Conservation (phyloP, 92 coral and sea anemone species). For the Palythoa heliodiscus region DNA sequence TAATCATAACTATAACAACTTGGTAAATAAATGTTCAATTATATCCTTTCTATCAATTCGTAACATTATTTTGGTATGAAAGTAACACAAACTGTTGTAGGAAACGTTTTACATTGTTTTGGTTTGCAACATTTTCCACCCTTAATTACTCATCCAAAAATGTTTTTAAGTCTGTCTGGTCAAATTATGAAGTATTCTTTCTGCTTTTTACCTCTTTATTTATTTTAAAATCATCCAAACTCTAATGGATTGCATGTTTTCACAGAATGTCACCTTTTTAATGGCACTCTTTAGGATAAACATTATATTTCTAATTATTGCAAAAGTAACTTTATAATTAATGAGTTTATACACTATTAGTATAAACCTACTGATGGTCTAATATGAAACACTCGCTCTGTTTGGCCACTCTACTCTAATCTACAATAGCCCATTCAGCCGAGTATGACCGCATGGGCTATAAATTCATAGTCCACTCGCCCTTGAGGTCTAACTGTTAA, state of each 20-base stretch:
- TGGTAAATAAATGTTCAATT: no score
- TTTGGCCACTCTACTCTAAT: background rate
- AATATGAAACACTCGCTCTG: background rate
- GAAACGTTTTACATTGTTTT: no score
- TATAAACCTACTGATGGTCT: background rate
- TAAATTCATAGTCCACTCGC: background rate
- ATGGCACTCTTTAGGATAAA: background rate
- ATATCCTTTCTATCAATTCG: no score
- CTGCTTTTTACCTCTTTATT: no score
- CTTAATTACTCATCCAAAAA: no score
- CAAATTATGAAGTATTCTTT: no score
- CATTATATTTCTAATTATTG: background rate
- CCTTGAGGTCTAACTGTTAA: background rate
- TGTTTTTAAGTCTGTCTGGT: no score
- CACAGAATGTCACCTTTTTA: background rate
- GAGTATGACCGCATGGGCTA: background rate
- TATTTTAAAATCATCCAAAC: no score
- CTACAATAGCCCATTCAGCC: conserved; percentile 12
- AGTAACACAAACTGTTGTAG: no score
- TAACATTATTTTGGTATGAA: no score
- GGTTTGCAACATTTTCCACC: no score
- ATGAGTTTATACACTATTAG: background rate
- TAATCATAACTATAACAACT: no score
- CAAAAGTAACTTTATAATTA: background rate
- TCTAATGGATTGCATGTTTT: conserved; percentile 20